Conservation (phyloP, 2,113 vertebrate species). For the Columbina picui region DNA sequence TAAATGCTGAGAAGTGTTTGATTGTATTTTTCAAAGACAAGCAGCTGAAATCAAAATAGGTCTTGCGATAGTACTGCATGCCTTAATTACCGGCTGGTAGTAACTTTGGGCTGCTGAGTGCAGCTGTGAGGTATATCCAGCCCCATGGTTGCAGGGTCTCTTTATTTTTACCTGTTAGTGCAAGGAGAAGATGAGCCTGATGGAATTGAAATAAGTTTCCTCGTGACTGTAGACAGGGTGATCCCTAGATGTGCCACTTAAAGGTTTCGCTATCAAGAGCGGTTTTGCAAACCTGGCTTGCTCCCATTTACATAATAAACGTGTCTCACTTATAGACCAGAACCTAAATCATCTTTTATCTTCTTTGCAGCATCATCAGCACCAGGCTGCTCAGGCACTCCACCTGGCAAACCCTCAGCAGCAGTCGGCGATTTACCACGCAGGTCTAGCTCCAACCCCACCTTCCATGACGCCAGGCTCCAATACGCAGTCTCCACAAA, state of each 20-base stretch:
- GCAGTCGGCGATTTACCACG: slow-evolving; percentile 93
- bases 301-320: accelerated
- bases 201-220: background rate
- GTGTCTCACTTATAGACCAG: accelerated
- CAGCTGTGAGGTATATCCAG: background rate
- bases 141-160: background rate
- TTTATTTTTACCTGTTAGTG: background rate
- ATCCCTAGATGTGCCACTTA: background rate
- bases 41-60: background rate
- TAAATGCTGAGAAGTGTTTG: background rate
- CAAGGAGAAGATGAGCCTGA: background rate
- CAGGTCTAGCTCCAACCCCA: slow-evolving; percentile 91
- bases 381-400: slow-evolving; percentile 92
- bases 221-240: accelerated
- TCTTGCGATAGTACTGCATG: background rate
- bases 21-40: background rate
- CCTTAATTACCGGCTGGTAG: background rate
- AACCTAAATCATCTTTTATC: background rate
- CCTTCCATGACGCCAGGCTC: slow-evolving; percentile 97
- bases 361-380: slow-evolving; percentile 85
- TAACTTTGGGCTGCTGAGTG: background rate
- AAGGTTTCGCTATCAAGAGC: accelerated
- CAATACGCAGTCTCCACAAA: slow-evolving; percentile 96
- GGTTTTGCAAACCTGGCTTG: background rate
- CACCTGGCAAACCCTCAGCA: slow-evolving; percentile 92